Evolutionary conservation across 2,113 vertebrate genomes (phyloP).

Genomic region (Beaufortia kweichowensis): DNA sequence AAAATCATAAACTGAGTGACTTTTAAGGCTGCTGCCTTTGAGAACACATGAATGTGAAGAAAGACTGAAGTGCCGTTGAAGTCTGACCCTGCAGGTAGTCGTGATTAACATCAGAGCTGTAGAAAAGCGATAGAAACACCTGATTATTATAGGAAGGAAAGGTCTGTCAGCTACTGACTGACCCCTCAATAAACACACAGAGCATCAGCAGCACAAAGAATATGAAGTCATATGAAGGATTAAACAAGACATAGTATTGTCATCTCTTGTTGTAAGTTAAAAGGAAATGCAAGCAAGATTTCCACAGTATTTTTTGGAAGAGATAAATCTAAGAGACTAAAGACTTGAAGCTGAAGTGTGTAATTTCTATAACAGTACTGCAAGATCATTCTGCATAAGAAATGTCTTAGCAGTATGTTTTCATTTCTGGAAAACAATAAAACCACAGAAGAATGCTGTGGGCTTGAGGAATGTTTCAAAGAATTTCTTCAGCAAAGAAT

Average conservation of each 20-base stretch:
- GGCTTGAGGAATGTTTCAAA: neutral
- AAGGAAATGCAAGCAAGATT: neutral
- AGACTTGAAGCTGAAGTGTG: no score
- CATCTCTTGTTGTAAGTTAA: no score
- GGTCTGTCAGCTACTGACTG: constrained; percentile 21
- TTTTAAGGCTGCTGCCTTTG: neutral
- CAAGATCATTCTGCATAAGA: neutral
- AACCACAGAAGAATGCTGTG: neutral
- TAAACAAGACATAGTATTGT: neutral
- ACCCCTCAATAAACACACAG: neutral
- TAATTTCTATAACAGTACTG: neutral
- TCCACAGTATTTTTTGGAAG: no score
- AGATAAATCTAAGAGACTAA: no score
- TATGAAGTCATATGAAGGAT: neutral
- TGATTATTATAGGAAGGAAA: constrained; percentile 13
- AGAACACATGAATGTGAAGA: neutral
- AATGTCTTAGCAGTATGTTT: neutral
- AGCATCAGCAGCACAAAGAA: neutral
- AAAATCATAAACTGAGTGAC: no score
- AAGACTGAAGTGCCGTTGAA: constrained; percentile 5
- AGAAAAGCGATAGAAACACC: constrained; percentile 20
- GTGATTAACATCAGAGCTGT: constrained; percentile 8
- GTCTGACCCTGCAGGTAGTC: constrained; percentile 17
- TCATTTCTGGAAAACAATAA: neutral
- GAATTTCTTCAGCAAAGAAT: neutral